phyloP scores from a whole-genome alignment of 2,113 vertebrate genomes.

The Capra hircus region DNA sequence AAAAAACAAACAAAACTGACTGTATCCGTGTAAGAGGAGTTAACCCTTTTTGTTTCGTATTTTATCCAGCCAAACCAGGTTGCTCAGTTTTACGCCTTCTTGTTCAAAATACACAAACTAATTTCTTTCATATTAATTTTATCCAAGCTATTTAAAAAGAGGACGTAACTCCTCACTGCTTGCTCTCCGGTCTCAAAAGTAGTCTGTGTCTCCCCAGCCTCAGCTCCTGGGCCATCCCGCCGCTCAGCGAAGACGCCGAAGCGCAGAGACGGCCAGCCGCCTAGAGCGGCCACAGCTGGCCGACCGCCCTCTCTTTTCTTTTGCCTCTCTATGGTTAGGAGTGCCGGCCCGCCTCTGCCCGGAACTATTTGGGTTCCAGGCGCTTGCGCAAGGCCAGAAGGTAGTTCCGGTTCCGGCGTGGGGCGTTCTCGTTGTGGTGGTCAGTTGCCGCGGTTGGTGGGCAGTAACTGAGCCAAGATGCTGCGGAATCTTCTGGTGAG shows the following conservation, averaged over 20 bases:
- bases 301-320: not conserved
- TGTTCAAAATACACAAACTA: not conserved
- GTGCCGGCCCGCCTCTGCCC: not conserved
- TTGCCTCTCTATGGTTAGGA: not conserved
- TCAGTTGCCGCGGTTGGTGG: not conserved
- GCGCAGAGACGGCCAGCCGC: rapidly evolving
- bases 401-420: constrained; percentile 46
- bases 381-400: constrained; percentile 34
- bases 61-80: not conserved
- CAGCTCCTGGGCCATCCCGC: rapidly evolving
- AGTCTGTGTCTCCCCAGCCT: rapidly evolving
- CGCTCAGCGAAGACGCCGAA: rapidly evolving
- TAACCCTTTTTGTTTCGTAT: not conserved
- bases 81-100: not conserved
- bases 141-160: not conserved
- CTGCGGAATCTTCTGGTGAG: constrained; percentile 77
- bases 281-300: too few relatives aligned
- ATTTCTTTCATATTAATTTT: not conserved
- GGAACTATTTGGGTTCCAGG: not conserved
- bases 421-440: rapidly evolving
- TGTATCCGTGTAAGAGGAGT: not conserved
- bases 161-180: not conserved
- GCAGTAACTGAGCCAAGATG: constrained; percentile 62
- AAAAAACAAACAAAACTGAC: not conserved
- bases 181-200: not conserved